Evolutionary conservation across 2,888 invertebrate species (phyloP).

Genomic region (Drosophila conformis): DNA sequence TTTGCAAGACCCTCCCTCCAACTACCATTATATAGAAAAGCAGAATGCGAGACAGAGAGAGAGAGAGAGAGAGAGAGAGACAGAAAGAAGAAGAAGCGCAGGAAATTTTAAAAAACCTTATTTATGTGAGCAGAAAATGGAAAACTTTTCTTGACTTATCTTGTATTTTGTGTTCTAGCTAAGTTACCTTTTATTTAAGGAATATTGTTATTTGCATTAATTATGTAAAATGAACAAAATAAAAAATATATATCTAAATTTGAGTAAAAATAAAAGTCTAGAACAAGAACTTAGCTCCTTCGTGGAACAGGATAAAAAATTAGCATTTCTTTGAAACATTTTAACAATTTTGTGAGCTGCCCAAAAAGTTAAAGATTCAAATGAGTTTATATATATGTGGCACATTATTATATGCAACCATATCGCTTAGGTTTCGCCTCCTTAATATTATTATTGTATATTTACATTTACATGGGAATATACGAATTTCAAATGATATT

Average conservation of each 20-base stretch:
- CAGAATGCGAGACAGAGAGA: background rate
- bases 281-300: background rate
- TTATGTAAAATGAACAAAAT: background rate
- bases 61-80: conserved; percentile 1
- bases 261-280: background rate
- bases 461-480: conserved; percentile 14
- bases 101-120: conserved; percentile 71
- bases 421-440: background rate
- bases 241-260: background rate
- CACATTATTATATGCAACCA: background rate
- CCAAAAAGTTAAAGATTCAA: background rate
- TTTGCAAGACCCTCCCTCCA: conserved; percentile 2
- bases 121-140: conserved; percentile 53
- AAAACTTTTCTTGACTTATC: conserved; percentile 3
- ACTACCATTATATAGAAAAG: conserved; percentile 8
- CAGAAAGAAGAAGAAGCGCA: conserved; percentile 7
- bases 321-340: background rate
- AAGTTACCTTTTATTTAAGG: background rate
- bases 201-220: background rate
- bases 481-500: conserved; percentile 23
- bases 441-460: conserved; percentile 3
- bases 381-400: background rate
- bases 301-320: background rate
- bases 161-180: background rate
- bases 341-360: background rate